These are phyloP conservation scores for Apamea sordens DNA, from an alignment of 2,888 invertebrate genomes.

Conservation along the genomic window DNA sequence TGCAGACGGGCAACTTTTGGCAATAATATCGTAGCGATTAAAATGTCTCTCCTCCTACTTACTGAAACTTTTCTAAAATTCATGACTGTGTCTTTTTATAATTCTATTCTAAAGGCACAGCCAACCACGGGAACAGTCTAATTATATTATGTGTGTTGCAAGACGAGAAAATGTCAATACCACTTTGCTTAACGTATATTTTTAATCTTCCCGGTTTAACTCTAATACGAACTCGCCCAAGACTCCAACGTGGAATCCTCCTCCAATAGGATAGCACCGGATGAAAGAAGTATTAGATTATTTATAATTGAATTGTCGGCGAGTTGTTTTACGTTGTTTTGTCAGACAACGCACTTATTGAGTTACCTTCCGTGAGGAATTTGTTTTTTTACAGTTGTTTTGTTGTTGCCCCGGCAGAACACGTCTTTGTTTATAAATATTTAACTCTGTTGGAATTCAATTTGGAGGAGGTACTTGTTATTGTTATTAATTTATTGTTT, in stretches of 20 bases:
- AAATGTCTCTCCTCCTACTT: background rate
- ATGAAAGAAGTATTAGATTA: conserved; percentile 69
- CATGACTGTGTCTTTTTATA: background rate
- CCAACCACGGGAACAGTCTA: background rate
- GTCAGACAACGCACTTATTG: conserved; percentile 62
- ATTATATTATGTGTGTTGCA: background rate
- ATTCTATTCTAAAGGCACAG: background rate
- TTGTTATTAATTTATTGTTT: conserved; percentile 14
- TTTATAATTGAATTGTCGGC: conserved; percentile 70
- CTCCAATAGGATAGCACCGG: conserved; percentile 50
- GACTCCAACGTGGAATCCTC: conserved; percentile 13
- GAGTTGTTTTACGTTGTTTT: conserved; percentile 65
- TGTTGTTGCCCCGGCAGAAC: conserved; percentile 34
- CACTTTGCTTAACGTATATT: conserved; percentile 11
- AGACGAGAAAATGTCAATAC: conserved; percentile 8
- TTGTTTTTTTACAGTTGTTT: conserved; percentile 51
- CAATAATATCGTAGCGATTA: background rate
- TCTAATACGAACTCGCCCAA: conserved; percentile 14
- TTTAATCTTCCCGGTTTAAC: conserved; percentile 24
- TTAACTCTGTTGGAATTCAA: conserved; percentile 45
- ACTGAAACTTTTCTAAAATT: background rate
- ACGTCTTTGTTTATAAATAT: conserved; percentile 42
- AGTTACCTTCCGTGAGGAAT: conserved; percentile 60
- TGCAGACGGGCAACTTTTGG: conserved; percentile 22
- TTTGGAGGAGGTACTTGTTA: conserved; percentile 27